Base-by-base conservation (phyloP, 2,113 vertebrate species). In the Cervus canadensis region DNA sequence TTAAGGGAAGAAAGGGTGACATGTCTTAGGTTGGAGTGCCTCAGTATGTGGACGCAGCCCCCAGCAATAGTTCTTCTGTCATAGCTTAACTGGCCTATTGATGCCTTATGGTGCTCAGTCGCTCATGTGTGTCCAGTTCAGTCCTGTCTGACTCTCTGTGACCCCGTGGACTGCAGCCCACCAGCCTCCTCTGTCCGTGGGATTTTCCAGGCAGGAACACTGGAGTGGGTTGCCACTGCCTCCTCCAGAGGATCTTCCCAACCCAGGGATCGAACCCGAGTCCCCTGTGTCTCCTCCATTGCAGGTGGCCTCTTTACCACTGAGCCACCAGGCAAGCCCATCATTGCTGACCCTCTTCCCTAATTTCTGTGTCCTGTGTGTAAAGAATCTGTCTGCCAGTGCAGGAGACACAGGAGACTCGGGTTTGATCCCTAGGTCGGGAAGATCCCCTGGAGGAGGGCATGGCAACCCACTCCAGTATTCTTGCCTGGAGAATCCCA, bases 181-280 rank as follows among this genome's bases (percentile, higher is more conserved):
- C 67, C 17, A 40, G 67, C 9, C 67, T 40, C n/a, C 67, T 25
- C 10, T 23, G 36, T 40, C 67, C 10, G 1, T 74, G 67, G 67
- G 67, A 25, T 6, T 40, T 2, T 40, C 67, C 67, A 74, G 67
- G 36, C 10, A 74, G 12, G 19, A 74, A 23, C 3, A 12, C 64
- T 74, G n/a, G 67, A 40, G 67, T 40, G 67, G 5, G 67, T 40
- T 12, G 67, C 67, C 67, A 23, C 0, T 3, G 8, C 67, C 67
- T 23, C 67, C n/a, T 71, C 67, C n/a, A 71, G n/a, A 6, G 5
- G 67, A 6, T 40, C 67, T 74, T 74, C 67, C 36, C 19, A 2
- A 3, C 36, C 10, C 67, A 23, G 19, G n/a, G 21, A 40, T 12
- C 2, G 21, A 74, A 40, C n/a, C 36, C 19, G 0, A 3, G 10